Conservation (phyloP, 2,113 vertebrate species). For the Clarias batrachus region DNA sequence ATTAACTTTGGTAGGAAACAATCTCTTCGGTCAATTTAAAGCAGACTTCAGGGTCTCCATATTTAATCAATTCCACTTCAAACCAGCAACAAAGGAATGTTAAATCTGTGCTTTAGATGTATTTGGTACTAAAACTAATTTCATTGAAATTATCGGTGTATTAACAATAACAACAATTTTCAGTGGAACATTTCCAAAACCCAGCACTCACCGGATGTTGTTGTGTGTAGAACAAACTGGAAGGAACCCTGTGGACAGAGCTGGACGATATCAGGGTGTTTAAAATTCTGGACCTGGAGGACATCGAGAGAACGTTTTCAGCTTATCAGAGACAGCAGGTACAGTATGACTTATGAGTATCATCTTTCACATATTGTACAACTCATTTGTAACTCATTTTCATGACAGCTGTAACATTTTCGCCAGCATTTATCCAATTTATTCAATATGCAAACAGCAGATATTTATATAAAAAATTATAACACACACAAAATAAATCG, state of each 20-base stretch:
- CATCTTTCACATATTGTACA: not conserved
- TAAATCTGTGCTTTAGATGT: too few species aligned
- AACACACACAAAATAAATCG: not conserved
- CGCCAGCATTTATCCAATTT: not conserved
- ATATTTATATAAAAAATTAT: not conserved
- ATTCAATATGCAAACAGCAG: not conserved
- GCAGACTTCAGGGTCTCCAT: too few species aligned
- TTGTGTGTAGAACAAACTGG: constrained; percentile 85
- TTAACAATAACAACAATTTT: not conserved
- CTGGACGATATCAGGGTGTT: constrained; percentile 89
- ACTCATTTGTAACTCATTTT: not conserved
- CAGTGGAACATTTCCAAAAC: not conserved
- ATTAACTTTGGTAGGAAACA: too few species aligned
- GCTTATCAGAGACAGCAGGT: constrained; percentile 99
- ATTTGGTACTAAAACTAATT: too few species aligned
- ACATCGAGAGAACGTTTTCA: constrained; percentile 93
- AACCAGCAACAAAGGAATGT: too few species aligned
- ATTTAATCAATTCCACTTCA: too few species aligned
- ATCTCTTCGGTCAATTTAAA: too few species aligned
- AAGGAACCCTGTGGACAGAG: constrained; percentile 89
- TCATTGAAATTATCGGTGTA: not conserved
- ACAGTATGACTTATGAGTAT: constrained; percentile 74
- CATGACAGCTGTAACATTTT: not conserved
- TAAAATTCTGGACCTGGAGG: constrained; percentile 91
- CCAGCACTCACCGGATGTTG: not conserved